phyloP scores from a whole-genome alignment of 2,113 vertebrate species.

The Triplophysa tibetana region DNA sequence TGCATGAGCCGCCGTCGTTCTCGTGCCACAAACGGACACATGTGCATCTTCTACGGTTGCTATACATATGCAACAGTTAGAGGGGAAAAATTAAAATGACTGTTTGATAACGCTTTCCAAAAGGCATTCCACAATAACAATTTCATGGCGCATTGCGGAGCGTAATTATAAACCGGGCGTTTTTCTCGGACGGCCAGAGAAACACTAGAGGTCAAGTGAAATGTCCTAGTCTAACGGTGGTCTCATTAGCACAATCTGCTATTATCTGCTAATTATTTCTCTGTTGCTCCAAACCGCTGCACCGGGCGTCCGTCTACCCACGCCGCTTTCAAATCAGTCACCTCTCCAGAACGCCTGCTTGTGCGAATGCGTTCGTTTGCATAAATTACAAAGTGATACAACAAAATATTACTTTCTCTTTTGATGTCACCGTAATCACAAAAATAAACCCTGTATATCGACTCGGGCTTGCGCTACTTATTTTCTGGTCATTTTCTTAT shows the following conservation, averaged over 20 bases:
- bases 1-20: conserved; percentile 67
- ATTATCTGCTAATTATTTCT: conserved; percentile 77
- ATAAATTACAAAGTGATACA: conserved; percentile 67
- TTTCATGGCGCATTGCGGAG: conserved; percentile 80
- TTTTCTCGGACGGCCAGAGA: conserved; percentile 66
- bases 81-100: conserved; percentile 74
- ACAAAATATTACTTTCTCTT: conserved; percentile 70
- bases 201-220: conserved; percentile 78
- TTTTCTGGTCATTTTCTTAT: conserved; percentile 57
- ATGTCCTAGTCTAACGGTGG: conserved; percentile 75
- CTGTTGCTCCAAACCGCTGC: conserved; percentile 58
- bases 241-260: conserved; percentile 79
- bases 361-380: conserved; percentile 62
- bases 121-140: conserved; percentile 81
- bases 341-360: conserved; percentile 60
- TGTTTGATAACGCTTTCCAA: conserved; percentile 83
- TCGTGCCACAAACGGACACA: conserved; percentile 60
- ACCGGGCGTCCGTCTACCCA: conserved; percentile 28
- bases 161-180: conserved; percentile 77
- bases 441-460: conserved; percentile 32
- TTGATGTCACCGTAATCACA: conserved; percentile 70
- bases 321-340: conserved; percentile 48
- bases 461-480: conserved; percentile 50
- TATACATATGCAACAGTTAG: conserved; percentile 74
- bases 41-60: conserved; percentile 66